Percentiles rank a stretch among this genome's conserved stretches.
phyloP scores from a whole-genome alignment of 2,113 vertebrate genomes.

The Piprites chloris region DNA sequence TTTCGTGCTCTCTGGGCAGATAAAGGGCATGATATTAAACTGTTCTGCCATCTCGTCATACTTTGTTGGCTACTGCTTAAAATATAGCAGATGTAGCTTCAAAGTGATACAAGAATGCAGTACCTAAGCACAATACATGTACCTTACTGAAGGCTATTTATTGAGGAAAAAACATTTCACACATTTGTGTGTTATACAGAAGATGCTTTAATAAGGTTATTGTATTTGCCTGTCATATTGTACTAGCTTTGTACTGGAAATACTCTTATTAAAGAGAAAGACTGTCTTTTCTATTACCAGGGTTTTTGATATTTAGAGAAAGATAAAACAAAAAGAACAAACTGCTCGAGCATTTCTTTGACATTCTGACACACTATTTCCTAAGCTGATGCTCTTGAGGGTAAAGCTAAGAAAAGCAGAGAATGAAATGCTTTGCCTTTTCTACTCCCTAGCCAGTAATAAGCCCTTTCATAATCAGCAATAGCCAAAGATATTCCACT shows the following conservation, averaged over 20 bases:
- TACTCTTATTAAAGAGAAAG: conserved; percentile 58
- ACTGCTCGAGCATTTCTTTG: conserved; percentile 49
- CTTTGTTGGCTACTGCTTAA: conserved; percentile 17
- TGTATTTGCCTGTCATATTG: conserved; percentile 48
- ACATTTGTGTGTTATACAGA: conserved; percentile 2
- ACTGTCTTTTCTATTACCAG: conserved; percentile 40
- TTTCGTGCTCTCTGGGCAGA: neutral
- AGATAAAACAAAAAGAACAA: conserved; percentile 53
- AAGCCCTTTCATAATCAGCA: conserved; percentile 57
- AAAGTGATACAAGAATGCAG: neutral
- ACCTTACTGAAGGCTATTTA: conserved; percentile 41
- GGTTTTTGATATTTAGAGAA: conserved; percentile 43
- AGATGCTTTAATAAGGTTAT: conserved; percentile 53
- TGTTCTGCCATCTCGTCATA: conserved; percentile 45
- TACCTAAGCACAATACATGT: neutral
- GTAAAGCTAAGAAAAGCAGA: conserved; percentile 36
- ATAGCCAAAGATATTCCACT: conserved; percentile 44
- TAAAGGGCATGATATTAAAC: conserved; percentile 50
- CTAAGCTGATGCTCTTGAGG: conserved; percentile 10
- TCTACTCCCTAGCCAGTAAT: conserved; percentile 44
- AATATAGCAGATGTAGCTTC: conserved; percentile 31
- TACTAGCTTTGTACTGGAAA: conserved; percentile 18
- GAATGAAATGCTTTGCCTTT: conserved; percentile 21
- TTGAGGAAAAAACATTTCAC: conserved; percentile 41
- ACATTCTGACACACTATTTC: conserved; percentile 41